Conservation (phyloP, 2,113 vertebrate genomes). For the Centrocercus urophasianus region DNA sequence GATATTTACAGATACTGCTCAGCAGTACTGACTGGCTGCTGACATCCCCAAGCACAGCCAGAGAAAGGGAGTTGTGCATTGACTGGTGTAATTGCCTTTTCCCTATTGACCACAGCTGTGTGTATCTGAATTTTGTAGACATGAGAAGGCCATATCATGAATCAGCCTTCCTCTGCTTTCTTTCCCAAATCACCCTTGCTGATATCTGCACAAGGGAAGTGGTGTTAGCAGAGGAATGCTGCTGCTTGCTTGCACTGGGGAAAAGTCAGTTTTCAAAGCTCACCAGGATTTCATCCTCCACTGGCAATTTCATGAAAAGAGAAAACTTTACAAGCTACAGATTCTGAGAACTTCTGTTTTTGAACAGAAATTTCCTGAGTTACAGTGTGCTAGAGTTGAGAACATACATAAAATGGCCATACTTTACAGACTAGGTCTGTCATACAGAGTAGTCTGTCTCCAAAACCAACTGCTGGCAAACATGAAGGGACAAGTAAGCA, state of each 20-base stretch:
- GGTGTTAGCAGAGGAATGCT: not conserved
- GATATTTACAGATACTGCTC: not conserved
- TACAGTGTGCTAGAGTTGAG: not conserved
- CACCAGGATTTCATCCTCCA: not conserved
- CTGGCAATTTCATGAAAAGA: not conserved
- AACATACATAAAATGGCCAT: not conserved
- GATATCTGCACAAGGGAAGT: not conserved
- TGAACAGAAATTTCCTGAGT: not conserved
- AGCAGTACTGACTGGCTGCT: fast-evolving
- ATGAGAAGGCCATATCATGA: fast-evolving
- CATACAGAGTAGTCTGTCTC: not conserved
- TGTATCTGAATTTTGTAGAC: not conserved
- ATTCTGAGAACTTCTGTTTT: not conserved
- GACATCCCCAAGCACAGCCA: not conserved
- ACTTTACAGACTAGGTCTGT: not conserved
- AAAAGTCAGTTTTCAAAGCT: not conserved
- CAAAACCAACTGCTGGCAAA: not conserved
- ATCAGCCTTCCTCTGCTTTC: not conserved
- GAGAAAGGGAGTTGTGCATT: not conserved
- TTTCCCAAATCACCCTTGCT: not conserved
- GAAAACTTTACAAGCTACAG: not conserved
- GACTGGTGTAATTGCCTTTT: not conserved
- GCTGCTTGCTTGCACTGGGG: not conserved
- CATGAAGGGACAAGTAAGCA: not conserved
- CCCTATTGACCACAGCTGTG: not conserved